Evolutionary conservation across 2,888 invertebrate species (phyloP), one percentile per base, ranked within the genome.

Genomic region (Hetaerina titia): DNA sequence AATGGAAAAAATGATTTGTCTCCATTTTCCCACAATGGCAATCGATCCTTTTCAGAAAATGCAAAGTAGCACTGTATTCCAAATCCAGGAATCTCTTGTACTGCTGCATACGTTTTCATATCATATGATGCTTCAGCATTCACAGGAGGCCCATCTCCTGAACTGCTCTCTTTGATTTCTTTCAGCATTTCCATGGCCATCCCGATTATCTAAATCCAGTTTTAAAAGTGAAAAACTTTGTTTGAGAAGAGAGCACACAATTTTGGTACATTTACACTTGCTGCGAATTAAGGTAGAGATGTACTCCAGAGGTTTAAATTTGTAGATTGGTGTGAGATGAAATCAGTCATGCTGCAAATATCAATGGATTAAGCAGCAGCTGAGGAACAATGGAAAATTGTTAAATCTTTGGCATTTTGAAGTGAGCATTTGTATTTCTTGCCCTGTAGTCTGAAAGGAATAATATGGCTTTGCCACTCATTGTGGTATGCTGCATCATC

Each of bases 41-140:
- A 95, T 0, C 97, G 97, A 95, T 97, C 96, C 31, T 96, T 96
- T 15, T 64, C 15, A 17, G 97, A 97, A 90, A 97, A 96, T 1
- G 97, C 97, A 95, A 97, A 97, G 95, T 97, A 97, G n/a, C 96
- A 97, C 95, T 97, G 97, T 22, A 97, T 96, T 2, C 97, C 97
- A 96, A 97, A 97, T 95, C 96, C 96, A 64, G 97, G 97, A 95
- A 97, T 97, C 95, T 97, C 96, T 95, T 97, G 97, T 45, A 97
- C 96, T 1, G 97, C 97, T 0, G 96, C 97, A 96, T 97, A 97
- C 95, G 97, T 97, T 89, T 96, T 96, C 22, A 97, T 96, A 96
- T 97, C 97, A 4, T 97, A 94, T 8, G 95, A 95, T 95, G 95
- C 95, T 11, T 90, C 87, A 17, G 88, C 90, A 4, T 64, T 90